Evolutionary conservation across 2,113 vertebrate genomes (phyloP).

Genomic region (Anser cygnoides): DNA sequence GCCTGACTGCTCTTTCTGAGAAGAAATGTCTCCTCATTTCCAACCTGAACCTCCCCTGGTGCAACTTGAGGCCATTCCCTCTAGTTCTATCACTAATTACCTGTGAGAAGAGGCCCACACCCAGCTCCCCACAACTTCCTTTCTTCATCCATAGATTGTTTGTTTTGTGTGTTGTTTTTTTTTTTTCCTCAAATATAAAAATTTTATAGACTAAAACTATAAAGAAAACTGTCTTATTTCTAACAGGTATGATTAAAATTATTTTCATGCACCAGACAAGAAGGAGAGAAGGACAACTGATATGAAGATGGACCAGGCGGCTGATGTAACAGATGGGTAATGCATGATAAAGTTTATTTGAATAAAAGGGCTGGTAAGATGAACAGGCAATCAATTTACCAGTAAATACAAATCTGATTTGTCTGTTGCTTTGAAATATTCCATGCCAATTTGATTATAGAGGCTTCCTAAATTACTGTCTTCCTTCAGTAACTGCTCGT

Average conservation of each 20-base stretch:
- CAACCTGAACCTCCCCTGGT: too few relatives aligned
- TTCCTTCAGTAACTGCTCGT: constrained; percentile 55
- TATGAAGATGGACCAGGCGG: neutral
- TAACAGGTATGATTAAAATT: neutral
- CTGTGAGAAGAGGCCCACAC: too few relatives aligned
- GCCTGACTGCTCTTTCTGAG: too few relatives aligned
- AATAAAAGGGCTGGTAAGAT: neutral
- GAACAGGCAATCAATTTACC: neutral
- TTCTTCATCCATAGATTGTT: neutral
- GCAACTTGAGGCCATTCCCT: too few relatives aligned
- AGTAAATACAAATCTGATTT: neutral
- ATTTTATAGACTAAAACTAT: neutral
- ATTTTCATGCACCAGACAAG: neutral
- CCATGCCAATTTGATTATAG: neutral
- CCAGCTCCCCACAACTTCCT: too few relatives aligned
- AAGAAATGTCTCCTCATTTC: too few relatives aligned
- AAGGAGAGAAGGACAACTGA: neutral
- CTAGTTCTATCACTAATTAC: too few relatives aligned
- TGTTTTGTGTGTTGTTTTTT: neutral
- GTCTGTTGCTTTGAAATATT: neutral
- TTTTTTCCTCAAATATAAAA: neutral
- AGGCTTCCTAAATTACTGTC: neutral
- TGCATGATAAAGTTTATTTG: constrained; percentile 32
- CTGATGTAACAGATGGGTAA: neutral
- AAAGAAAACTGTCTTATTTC: neutral